These are phyloP conservation scores for Riparia riparia DNA, from an alignment of 2,113 vertebrate species.

Conservation along the genomic window DNA sequence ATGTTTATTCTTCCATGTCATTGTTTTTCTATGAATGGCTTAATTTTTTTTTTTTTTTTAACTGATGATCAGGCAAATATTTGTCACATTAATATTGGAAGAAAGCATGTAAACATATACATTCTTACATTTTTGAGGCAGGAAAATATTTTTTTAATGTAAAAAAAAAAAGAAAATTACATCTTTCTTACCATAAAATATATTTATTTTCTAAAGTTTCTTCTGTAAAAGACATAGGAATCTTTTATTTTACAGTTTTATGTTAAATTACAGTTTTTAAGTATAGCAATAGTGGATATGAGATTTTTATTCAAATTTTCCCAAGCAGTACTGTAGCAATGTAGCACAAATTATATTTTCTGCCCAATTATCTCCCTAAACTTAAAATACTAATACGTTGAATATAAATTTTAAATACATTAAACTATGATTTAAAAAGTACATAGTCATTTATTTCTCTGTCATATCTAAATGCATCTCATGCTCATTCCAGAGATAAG, in stretches of 20 bases:
- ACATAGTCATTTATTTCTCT: constrained; percentile 35
- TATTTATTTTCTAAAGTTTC: neutral
- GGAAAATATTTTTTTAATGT: neutral
- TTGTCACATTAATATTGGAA: neutral
- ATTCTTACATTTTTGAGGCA: neutral
- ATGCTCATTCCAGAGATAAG: constrained; percentile 50
- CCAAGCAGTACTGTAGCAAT: neutral
- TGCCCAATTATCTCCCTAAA: neutral
- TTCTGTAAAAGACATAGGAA: neutral
- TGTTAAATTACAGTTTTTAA: neutral
- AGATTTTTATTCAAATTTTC: neutral
- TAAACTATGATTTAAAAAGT: neutral
- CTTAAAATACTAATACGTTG: neutral
- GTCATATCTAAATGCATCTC: constrained; percentile 70
- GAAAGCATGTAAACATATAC: neutral
- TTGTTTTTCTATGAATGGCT: neutral
- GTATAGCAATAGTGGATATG: neutral
- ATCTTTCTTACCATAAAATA: neutral
- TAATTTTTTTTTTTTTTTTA: neutral
- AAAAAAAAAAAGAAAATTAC: neutral
- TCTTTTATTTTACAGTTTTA: neutral
- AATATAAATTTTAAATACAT: neutral
- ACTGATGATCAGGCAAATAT: neutral
- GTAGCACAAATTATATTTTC: neutral
- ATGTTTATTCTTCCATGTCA: neutral